Evolutionary conservation across 1,140 invertebrate species (phyloP), one percentile per base, ranked within the genome.

Genomic region (Bombyx mandarina): DNA sequence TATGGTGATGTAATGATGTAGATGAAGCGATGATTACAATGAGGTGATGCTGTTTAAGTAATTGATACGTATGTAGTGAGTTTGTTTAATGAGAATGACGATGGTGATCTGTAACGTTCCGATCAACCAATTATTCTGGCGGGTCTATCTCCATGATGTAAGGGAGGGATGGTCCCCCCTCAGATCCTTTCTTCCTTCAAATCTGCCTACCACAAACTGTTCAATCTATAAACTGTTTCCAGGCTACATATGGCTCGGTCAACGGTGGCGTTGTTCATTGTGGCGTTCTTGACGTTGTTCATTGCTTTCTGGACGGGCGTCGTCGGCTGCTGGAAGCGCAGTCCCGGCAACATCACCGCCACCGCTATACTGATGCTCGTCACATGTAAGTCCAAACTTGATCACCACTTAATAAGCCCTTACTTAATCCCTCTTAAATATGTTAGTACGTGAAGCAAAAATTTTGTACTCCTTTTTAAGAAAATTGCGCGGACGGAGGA

Each of bases 271-370:
- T 89, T 98, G 50, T 97, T 97, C 89, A 97, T 97, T 67, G 91
- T 96, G 35, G 92, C 94, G 7, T 98, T 98, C 88, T 90, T 97
- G 73, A 92, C 95, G 43, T 92, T 97, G 57, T 97, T 97, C 87
- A 93, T 96, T 63, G 94, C 96, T 6, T 98, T 98, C 88, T 97
- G 96, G 93, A 97, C 96, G 44, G 97, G 97, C 56, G 93, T 98
- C 12, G 93, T 93, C 43, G 95, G 97, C 65, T 98, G 96, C 78
- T 98, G 96, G 96, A 93, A 95, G 85, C 90, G 96, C 70, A 97
- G 95, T 49, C 94, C 96, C 1, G 95, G 95, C 59, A 97, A 97
- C 74, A 96, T 98, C 61, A 97, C 96, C 9, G 95, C 95, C 12
- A 98, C 97, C 1, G 96, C 96, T 8, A 95, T 98, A 66, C 89